Evolutionary conservation across 2,888 invertebrate species (phyloP).

Genomic region (Frankliniella intonsa): DNA sequence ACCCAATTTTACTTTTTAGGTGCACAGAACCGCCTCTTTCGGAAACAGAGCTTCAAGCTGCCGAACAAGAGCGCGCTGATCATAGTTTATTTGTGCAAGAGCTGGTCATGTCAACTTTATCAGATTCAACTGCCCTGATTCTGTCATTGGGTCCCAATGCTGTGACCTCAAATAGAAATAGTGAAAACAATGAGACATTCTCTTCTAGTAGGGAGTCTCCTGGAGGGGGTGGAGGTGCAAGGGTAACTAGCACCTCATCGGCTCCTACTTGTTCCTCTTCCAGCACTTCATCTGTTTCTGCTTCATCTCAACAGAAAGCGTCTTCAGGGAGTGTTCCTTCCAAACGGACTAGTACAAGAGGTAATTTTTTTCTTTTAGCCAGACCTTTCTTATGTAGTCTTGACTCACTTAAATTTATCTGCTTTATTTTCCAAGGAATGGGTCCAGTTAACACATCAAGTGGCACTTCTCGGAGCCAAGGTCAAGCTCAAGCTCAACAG

Average conservation of each 20-base stretch:
- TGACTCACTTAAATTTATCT: not conserved
- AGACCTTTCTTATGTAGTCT: not conserved
- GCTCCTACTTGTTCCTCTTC: not conserved
- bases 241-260: not conserved
- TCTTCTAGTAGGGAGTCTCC: slow-evolving; percentile 18
- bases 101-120: slow-evolving; percentile 59
- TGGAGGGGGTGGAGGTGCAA: not conserved
- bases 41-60: slow-evolving; percentile 53
- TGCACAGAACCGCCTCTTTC: slow-evolving; percentile 56
- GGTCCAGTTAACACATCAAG: not conserved
- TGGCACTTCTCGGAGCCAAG: not conserved
- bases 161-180: slow-evolving; percentile 1
- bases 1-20: slow-evolving; percentile 45
- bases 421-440: not conserved
- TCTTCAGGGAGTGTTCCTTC: not conserved
- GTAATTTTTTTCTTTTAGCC: not conserved
- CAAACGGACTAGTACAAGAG: not conserved
- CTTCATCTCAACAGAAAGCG: not conserved
- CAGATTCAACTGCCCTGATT: slow-evolving; percentile 40
- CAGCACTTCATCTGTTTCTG: not conserved
- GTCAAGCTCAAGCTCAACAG: slow-evolving; percentile 31
- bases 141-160: slow-evolving; percentile 21
- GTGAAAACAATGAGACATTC: slow-evolving; percentile 11
- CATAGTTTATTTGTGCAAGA: slow-evolving; percentile 66
- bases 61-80: slow-evolving; percentile 58